phyloP scores from a whole-genome alignment of 2,888 invertebrate genomes.

The Spodoptera exigua region DNA sequence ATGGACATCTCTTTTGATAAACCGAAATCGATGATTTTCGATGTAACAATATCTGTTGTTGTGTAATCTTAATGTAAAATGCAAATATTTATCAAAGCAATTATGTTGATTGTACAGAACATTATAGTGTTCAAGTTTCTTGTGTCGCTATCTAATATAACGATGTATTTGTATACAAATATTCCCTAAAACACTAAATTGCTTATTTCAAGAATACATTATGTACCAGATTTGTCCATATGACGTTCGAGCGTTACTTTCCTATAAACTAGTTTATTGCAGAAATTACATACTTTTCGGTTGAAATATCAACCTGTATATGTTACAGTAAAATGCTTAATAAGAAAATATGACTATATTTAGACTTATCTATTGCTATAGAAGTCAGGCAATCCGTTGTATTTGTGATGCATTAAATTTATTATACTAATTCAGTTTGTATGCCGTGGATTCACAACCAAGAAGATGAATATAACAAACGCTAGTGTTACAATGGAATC shows the following conservation, averaged over 20 bases:
- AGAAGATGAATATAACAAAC: slow-evolving; percentile 1
- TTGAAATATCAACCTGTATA: slow-evolving; percentile 10
- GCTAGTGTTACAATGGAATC: slow-evolving; percentile 4
- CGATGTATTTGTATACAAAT: neutral
- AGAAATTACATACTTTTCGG: slow-evolving; percentile 1
- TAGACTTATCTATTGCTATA: slow-evolving; percentile 20
- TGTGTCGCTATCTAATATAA: neutral
- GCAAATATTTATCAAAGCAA: slow-evolving; percentile 32
- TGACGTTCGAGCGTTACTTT: slow-evolving; percentile 1
- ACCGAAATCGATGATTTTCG: slow-evolving; percentile 16
- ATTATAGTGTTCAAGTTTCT: slow-evolving; percentile 8
- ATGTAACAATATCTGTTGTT: slow-evolving; percentile 13
- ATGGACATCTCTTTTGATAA: slow-evolving; percentile 16
- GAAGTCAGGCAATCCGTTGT: neutral
- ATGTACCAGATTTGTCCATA: slow-evolving; percentile 18
- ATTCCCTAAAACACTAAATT: neutral
- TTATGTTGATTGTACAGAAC: slow-evolving; percentile 32
- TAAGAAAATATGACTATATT: slow-evolving; percentile 46
- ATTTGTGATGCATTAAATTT: slow-evolving; percentile 24
- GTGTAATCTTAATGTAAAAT: slow-evolving; percentile 11
- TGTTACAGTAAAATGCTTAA: slow-evolving; percentile 20
- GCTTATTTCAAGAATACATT: neutral
- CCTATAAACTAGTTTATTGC: neutral
- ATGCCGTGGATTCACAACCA: slow-evolving; percentile 20
- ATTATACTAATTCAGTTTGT: slow-evolving; percentile 15